A percentile compares a stretch with the other conserved stretches of the same genome.
phyloP scores from a whole-genome alignment of 2,113 vertebrate genomes.

The Oreochromis aureus region DNA sequence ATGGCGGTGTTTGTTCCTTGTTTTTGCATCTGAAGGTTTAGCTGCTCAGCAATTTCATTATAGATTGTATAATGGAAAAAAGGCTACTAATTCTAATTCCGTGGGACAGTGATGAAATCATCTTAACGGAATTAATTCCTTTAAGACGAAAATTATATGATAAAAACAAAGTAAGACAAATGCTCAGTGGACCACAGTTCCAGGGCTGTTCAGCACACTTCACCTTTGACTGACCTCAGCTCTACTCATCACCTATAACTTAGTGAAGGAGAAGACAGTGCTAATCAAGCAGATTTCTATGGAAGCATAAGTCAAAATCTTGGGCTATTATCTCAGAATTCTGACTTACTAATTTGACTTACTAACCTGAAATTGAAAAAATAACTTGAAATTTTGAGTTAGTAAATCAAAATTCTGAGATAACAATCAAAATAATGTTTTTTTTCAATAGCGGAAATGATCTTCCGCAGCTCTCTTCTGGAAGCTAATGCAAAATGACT shows the following conservation, averaged over 20 bases:
- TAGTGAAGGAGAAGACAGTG: not conserved
- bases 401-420: not conserved
- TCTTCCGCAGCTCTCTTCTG: not conserved
- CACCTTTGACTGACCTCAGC: conserved; percentile 5
- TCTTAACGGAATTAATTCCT: conserved; percentile 33
- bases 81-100: not conserved
- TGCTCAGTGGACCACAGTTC: not conserved
- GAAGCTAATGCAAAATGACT: not conserved
- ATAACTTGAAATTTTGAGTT: not conserved
- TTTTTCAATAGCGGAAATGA: not conserved
- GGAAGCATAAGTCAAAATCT: not conserved
- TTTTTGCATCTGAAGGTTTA: not conserved
- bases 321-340: not conserved
- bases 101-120: conserved; percentile 25
- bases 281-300: not conserved
- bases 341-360: not conserved
- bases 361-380: not conserved
- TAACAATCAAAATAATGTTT: not conserved
- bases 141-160: conserved; percentile 32
- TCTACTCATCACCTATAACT: not conserved
- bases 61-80: not conserved
- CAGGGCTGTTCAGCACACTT: not conserved
- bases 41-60: not conserved
- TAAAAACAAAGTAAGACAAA: conserved; percentile 24
- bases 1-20: not conserved